These are phyloP conservation scores for Epinotia bilunana DNA, from an alignment of 2,888 invertebrate genomes.

Conservation along the genomic window DNA sequence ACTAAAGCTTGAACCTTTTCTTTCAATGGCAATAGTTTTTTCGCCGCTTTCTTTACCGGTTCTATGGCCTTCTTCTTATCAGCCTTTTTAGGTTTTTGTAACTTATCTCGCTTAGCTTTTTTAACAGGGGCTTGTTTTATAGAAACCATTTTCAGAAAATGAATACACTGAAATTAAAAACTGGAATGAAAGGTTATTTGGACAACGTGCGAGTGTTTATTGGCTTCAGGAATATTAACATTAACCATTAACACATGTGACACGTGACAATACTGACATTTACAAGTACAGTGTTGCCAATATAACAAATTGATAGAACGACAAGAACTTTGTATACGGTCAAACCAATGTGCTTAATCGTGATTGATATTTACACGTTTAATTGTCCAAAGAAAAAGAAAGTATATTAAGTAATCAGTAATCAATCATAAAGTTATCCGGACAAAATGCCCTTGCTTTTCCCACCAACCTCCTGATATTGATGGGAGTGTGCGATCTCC, in stretches of 20 bases:
- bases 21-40: slow-evolving; percentile 25
- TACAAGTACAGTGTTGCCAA: slow-evolving; percentile 3
- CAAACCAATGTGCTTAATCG: neutral
- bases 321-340: neutral
- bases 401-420: too few relatives aligned
- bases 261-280: neutral
- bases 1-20: slow-evolving; percentile 15
- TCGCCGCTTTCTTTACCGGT: slow-evolving; percentile 38
- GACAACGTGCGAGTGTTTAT: slow-evolving; percentile 16
- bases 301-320: neutral
- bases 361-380: too few relatives aligned
- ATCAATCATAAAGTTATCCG: too few relatives aligned
- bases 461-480: too few relatives aligned
- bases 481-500: too few relatives aligned
- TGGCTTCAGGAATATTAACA: neutral
- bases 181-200: slow-evolving; percentile 23
- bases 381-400: too few relatives aligned
- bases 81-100: slow-evolving; percentile 38
- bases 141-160: slow-evolving; percentile 48
- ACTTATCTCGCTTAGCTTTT: slow-evolving; percentile 43
- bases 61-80: slow-evolving; percentile 46
- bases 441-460: too few relatives aligned
- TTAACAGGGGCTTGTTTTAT: slow-evolving; percentile 46
- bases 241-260: neutral
- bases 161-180: neutral